Conservation (phyloP, 2,888 invertebrate species). For the Acanthopleura granulata region DNA sequence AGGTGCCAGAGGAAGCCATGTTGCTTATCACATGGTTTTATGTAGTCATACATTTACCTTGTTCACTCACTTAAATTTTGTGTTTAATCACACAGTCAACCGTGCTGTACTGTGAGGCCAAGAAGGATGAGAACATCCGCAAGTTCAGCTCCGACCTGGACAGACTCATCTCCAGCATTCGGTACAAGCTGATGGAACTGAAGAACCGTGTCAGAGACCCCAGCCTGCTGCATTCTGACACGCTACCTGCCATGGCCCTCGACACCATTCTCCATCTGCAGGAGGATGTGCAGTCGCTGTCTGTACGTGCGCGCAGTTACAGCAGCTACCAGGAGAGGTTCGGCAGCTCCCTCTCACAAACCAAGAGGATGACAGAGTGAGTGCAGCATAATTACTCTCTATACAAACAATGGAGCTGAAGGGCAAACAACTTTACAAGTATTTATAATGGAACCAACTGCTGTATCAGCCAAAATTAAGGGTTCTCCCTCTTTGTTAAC, state of each 20-base stretch:
- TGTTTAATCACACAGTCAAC: constrained; percentile 52
- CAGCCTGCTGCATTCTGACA: constrained; percentile 61
- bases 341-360: constrained; percentile 62
- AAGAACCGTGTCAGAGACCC: constrained; percentile 65
- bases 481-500: too few species aligned
- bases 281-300: constrained; percentile 62
- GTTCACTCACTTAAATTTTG: too few species aligned
- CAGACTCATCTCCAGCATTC: constrained; percentile 60
- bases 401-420: too few species aligned
- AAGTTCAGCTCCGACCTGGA: constrained; percentile 67
- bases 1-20: too few species aligned
- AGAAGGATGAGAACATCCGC: constrained; percentile 69
- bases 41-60: too few species aligned
- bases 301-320: constrained; percentile 65
- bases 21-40: too few species aligned
- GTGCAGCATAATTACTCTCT: constrained; percentile 23
- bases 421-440: too few species aligned
- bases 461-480: too few species aligned
- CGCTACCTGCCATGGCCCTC: constrained; percentile 62
- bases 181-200: constrained; percentile 59
- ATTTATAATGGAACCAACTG: too few species aligned
- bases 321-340: constrained; percentile 69
- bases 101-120: constrained; percentile 68
- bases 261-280: constrained; percentile 62
- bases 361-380: constrained; percentile 45